Evolutionary conservation across 1,140 invertebrate genomes (phyloP).

Genomic region (Scylla paramamosain): DNA sequence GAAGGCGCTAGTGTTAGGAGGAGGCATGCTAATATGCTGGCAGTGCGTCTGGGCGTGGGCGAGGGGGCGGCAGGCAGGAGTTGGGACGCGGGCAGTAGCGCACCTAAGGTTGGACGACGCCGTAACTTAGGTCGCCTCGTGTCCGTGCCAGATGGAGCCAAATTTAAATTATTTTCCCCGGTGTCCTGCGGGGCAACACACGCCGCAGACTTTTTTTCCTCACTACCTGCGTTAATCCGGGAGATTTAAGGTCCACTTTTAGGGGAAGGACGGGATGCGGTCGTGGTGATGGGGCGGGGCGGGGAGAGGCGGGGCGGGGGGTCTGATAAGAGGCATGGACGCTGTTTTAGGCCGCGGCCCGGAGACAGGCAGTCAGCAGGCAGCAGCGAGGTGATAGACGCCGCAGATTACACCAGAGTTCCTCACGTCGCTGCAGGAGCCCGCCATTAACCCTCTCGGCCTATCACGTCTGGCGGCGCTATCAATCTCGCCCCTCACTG

Average conservation of each 20-base stretch:
- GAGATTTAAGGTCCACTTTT: constrained; percentile 1
- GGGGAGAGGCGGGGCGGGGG: background rate
- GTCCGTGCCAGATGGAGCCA: constrained; percentile 49
- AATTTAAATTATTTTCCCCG: constrained; percentile 50
- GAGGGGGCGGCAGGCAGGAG: background rate
- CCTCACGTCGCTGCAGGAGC: background rate
- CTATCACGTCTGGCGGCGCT: background rate
- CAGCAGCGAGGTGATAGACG: background rate
- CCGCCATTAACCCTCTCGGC: background rate
- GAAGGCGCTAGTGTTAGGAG: background rate
- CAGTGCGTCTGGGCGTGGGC: background rate
- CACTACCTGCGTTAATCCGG: background rate
- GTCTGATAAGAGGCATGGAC: background rate
- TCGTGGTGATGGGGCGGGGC: background rate
- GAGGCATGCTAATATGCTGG: background rate
- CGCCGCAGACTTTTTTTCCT: background rate
- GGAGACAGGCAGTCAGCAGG: background rate
- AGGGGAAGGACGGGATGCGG: background rate
- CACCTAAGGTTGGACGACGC: constrained; percentile 6
- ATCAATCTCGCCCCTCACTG: background rate
- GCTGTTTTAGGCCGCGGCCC: background rate
- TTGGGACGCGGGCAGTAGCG: constrained; percentile 36
- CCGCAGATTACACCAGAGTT: background rate
- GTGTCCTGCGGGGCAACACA: background rate
- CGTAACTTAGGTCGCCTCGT: constrained; percentile 36